These are phyloP conservation scores for Dryas iulia DNA, from an alignment of 1,140 invertebrate genomes.

Conservation along the genomic window DNA sequence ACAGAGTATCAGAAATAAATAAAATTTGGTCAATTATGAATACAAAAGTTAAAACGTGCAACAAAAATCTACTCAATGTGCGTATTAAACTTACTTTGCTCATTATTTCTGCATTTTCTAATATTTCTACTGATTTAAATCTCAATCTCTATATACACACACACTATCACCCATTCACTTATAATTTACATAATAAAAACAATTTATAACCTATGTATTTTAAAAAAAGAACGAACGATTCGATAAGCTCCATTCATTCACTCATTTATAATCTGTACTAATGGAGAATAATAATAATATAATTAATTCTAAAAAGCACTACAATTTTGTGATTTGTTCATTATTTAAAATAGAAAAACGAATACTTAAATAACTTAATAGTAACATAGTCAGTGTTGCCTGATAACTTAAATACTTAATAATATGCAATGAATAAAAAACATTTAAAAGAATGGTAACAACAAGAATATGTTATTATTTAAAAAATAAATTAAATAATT, in stretches of 20 bases:
- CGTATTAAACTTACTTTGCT: not conserved
- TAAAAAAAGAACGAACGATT: not conserved
- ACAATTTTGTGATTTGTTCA: not conserved
- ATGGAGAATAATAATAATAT: not conserved
- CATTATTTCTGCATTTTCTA: not conserved
- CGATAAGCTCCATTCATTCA: no score
- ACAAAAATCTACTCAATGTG: constrained; percentile 1
- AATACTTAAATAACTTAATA: not conserved
- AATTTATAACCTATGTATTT: not conserved
- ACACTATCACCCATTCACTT: not conserved
- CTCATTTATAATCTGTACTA: not conserved
- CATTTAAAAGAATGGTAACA: constrained; percentile 2
- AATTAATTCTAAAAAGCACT: not conserved
- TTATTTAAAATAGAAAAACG: not conserved
- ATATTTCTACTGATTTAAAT: not conserved
- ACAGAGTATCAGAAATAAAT: constrained; percentile 9
- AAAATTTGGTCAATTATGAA: constrained; percentile 9
- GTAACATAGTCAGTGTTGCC: not conserved
- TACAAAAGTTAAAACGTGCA: not conserved
- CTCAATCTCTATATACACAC: not conserved
- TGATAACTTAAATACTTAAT: not conserved
- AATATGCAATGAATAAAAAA: not conserved
- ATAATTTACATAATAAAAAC: not conserved
- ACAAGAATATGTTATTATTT: not conserved
- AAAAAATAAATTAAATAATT: not conserved